Evolutionary conservation across 2,113 vertebrate species (phyloP), one percentile per base, ranked within the genome.

Genomic region (Enhydra lutris): DNA sequence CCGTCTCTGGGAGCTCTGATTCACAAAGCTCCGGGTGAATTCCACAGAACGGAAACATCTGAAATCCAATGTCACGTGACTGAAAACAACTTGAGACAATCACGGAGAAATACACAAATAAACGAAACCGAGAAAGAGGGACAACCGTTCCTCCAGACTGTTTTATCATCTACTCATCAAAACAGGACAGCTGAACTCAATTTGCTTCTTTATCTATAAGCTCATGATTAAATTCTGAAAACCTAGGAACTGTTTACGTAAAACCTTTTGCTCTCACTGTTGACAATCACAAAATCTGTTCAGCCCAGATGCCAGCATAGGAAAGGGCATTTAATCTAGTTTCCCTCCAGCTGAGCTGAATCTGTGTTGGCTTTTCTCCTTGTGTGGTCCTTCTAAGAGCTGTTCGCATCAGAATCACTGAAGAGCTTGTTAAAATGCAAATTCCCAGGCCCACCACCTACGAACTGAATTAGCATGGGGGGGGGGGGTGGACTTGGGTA

Each of bases 231-330:
- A 78, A 61, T 74, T 92, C 36, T 88, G 69, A 93, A 95, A 96
- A 84, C 50, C 47, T 45, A 24, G 59, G 71, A 97, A 94, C 57
- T 61, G 20, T 93, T 97, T 91, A 57, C 63, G 84, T 96, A 78
- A 94, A 96, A 91, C 36, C 34, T 80, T 97, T 91, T 67, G 63
- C 88, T 73, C 34, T 45, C 42, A 63, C 79, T 61, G 57, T 88
- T 69, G 31, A 92, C 39, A 88, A 94, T 88, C 61, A 95, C 34
- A 91, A 63, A 94, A 84, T 87, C 94, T 97, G 82, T 87, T 90
- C 67, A 63, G 61, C 83, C 69, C 52, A 95, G 94, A 95, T 90
- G 84, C 55, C 39, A 78, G 50, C 42, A 7, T 15, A 63, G 42
- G 69, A 95, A 47, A 73, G 80, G 42, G 36, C 90, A 85, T 71